Base-by-base conservation (phyloP, 1,140 invertebrate species). In the Sycophila sp. region DNA sequence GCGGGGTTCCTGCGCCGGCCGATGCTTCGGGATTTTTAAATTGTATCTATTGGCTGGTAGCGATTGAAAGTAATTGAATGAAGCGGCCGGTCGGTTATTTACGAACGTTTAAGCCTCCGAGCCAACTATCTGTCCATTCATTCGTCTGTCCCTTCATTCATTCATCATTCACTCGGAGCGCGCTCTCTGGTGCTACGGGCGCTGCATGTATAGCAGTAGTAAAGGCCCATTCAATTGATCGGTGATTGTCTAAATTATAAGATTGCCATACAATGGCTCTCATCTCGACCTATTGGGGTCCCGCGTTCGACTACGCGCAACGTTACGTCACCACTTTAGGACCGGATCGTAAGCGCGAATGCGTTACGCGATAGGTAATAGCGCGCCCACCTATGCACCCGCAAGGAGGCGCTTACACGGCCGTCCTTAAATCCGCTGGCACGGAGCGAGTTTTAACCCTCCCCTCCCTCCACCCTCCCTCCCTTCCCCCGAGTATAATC, bases 241-340 rank as follows among this genome's bases (percentile, higher is more conserved):
- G 83, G 84, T 86, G 84, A 86, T 86, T 86, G 85, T 86, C 85
- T 86, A 86, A 86, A 86, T 86, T 86, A 86, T 86, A 86, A 86
- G 84, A 86, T 86, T 86, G 85, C 84, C 80, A 86, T 86, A 86
- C 85, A 86, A 86, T 86, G 83, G 85, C 84, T 85, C 84, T 86
- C 85, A 86, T 86, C 84, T 85, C 83, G 82, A 83, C 81, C 84
- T 85, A 86, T 86, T 85, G 84, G 84, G 85, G 83, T 85, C 83
- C 83, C 83, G 83, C 53, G 49, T 56, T 60, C 68, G 68, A 63
- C n/a, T n/a, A n/a, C 47, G 58, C 55, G 58, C 59, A 38, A 13
- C 73, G 83, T 86, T 86, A 79, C 85, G 83, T 86, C 85, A 85
- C 76, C 83, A 83, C 83, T 85, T 85, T 82, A 84, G 78, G 77